Evolutionary conservation across 2,888 invertebrate species (phyloP), one percentile per base, ranked within the genome.

Genomic region (Pedicia rivosa): DNA sequence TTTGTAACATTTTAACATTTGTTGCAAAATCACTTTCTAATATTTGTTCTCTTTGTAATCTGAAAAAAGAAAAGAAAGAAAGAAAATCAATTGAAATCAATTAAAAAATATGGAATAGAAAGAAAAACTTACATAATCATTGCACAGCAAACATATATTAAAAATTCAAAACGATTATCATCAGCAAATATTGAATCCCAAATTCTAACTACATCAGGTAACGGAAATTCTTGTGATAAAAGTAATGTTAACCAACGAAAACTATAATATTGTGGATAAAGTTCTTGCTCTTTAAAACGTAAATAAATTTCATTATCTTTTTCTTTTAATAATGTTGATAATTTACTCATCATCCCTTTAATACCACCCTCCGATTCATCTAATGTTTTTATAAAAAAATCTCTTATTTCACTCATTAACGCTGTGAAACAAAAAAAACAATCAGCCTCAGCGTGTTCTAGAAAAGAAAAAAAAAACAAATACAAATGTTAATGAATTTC

Each of bases 371-470:
- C 84, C 0, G 90, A 78, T 59, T 92, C 88, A 58, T 98, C 97
- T 46, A 98, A 63, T 0, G 87, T 83, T 51, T 94, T 88, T 46
- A 98, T 95, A 57, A 97, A 98, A 55, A 88, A 88, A 57, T 98
- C 97, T 19, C 97, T 70, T 43, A 97, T 94, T 64, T 97, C 97
- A 1, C 82, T 78, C 98, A 98, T 98, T 35, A 98, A 64, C 56
- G 91, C 91, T 4, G 95, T 98, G 57, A 98, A 99, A 54, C 95
- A 92, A 63, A 92, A 97, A 62, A 98, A 98, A 42, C 91, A 82
- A 56, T 98, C 98, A 0, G 95, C 87, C 58, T 98, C 98, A 0
- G 97, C 97, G 57, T 82, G 68, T 53, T 80, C 92, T 84, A 61
- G 24, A 59, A 60, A 39, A 35, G 41, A 27, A 37, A 39, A 12